These are phyloP conservation scores for Euproctis similis DNA, from an alignment of 2,888 invertebrate genomes.

Conservation along the genomic window DNA sequence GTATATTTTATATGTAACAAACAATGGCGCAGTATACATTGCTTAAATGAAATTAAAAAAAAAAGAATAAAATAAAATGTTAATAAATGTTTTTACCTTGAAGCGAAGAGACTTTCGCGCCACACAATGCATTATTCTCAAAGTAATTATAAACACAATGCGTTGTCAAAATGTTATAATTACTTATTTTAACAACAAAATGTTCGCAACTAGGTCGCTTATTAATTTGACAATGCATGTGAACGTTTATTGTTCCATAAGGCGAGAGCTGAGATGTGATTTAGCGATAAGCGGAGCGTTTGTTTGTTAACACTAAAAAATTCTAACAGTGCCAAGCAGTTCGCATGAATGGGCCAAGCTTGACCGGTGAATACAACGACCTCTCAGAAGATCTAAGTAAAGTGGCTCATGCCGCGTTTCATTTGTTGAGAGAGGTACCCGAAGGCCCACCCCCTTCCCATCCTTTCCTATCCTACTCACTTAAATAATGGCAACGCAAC, in stretches of 20 bases:
- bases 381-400: too few species aligned
- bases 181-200: slow-evolving; percentile 27
- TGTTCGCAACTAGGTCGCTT: slow-evolving; percentile 22
- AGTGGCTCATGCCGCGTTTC: too few species aligned
- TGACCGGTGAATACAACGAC: too few species aligned
- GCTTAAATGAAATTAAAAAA: too few species aligned
- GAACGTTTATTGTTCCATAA: slow-evolving; percentile 17
- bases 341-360: too few species aligned
- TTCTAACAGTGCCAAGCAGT: too few species aligned
- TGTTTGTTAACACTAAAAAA: too few species aligned
- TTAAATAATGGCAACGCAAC: too few species aligned
- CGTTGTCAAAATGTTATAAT: slow-evolving; percentile 31
- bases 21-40: slow-evolving; percentile 4
- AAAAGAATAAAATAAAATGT: too few species aligned
- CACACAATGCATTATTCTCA: slow-evolving; percentile 23
- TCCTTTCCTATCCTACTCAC: too few species aligned
- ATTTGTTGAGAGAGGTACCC: too few species aligned
- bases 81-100: slow-evolving; percentile 22
- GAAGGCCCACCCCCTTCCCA: too few species aligned
- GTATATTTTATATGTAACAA: slow-evolving; percentile 1
- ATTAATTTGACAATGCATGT: slow-evolving; percentile 26
- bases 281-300: slow-evolving; percentile 2
- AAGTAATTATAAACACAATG: slow-evolving; percentile 25
- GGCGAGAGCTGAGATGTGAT: not conserved
- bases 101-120: slow-evolving; percentile 20